Evolutionary conservation across 23 tunicate species (phyloP).

Genomic region (Ciona savignyi): DNA sequence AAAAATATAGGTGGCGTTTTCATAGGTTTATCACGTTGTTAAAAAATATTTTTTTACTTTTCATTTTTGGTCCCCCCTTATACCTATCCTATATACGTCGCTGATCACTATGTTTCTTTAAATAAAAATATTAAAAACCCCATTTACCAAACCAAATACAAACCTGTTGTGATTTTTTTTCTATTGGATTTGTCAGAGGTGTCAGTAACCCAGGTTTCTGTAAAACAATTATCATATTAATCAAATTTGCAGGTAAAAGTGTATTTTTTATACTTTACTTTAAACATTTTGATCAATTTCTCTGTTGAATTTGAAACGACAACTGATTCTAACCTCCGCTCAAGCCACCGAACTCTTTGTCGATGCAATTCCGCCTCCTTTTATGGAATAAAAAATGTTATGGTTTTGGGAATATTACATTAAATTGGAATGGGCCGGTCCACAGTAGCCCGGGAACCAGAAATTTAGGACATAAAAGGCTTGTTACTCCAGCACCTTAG

Average conservation of each 20-base stretch:
- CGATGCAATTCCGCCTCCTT: slow-evolving; percentile 38
- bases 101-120: too few species aligned
- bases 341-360: slow-evolving; percentile 57
- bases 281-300: slow-evolving; percentile 14
- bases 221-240: not conserved
- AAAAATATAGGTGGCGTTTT: too few species aligned
- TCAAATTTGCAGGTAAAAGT: not conserved
- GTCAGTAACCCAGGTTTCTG: not conserved
- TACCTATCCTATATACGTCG: too few species aligned
- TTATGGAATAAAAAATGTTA: not conserved
- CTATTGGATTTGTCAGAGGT: not conserved
- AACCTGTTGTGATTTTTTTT: not conserved
- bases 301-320: slow-evolving; percentile 22
- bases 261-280: slow-evolving; percentile 12
- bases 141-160: not conserved
- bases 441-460: too few species aligned
- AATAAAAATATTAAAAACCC: too few species aligned
- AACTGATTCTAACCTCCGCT: slow-evolving; percentile 32
- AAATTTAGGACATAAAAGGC: too few species aligned
- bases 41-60: too few species aligned
- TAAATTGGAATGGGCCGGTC: too few species aligned
- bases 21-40: too few species aligned
- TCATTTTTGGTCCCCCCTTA: too few species aligned
- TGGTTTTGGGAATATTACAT: not conserved
- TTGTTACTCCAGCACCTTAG: too few species aligned